Evolutionary conservation across 1,140 invertebrate genomes (phyloP), one percentile per base, ranked within the genome.

Genomic region (Mizuhopecten yessoensis): DNA sequence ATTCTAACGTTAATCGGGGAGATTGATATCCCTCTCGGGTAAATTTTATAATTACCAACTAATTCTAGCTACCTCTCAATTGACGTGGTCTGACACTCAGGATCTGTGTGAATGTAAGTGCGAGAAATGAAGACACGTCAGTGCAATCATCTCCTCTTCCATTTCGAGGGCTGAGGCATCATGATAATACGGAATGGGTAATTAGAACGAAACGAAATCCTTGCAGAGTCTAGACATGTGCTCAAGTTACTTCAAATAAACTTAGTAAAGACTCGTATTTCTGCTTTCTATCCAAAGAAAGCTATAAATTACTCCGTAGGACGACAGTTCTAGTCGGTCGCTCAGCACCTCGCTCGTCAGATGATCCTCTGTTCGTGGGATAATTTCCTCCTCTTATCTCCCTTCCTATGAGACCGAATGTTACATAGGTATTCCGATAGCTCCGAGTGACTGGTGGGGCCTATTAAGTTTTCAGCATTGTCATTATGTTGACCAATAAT

Each of bases 121-220:
- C 57, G 9, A 75, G 23, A 75, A 75, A 75, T 75, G 57, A 75
- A 75, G 57, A 75, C 57, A 75, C n/a, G 23, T 75, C 23, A 5
- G n/a, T 75, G 57, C 23, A 75, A 75, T 75, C n/a, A 75, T 75
- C n/a, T 29, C 57, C 36, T 87, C 23, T 87, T 34, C 36, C 34
- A 87, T 87, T 36, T n/a, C 36, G 34, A 36, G n/a, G 87, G 87
- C 36, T 36, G 33, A 20, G 87, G 34, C 36, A 39, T 87, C 34
- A 15, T 39, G 87, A 87, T 36, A 36, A 36, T 87, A 34, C 34
- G 36, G 87, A 34, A 87, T 87, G 87, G 87, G 36, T 87, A 87
- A 87, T 87, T 87, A 87, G 36, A n/a, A 39, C 36, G 87, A 87
- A 87, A 87, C 34, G 87, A 87, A 87, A 87, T 36, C 87, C 34